Conservation (phyloP, 2,888 invertebrate genomes). For the Phaedon cochleariae region DNA sequence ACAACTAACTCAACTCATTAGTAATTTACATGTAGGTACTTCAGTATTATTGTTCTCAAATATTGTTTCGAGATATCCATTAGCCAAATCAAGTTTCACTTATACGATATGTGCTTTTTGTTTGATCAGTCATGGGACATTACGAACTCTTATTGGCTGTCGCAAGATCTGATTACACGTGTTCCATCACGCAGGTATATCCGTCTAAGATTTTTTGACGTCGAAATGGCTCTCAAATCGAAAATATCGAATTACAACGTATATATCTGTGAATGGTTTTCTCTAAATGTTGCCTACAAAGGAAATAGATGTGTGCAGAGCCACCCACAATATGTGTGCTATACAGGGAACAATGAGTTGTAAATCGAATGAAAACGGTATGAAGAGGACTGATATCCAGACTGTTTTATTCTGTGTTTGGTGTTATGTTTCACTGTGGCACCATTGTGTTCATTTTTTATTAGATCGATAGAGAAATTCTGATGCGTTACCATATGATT, state of each 20-base stretch:
- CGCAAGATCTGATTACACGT: constrained; percentile 1
- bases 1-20: too few species aligned
- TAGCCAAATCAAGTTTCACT: background rate
- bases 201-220: background rate
- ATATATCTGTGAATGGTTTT: background rate
- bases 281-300: background rate
- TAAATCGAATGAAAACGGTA: background rate
- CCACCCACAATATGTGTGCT: background rate
- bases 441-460: background rate
- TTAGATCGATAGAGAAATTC: too few species aligned
- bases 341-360: background rate
- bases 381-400: background rate
- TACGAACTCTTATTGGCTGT: background rate
- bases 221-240: background rate
- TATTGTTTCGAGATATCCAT: background rate
- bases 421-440: background rate
- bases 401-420: background rate
- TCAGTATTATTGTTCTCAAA: too few species aligned
- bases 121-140: constrained; percentile 2
- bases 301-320: background rate
- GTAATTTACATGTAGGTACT: too few species aligned
- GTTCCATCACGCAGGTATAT: background rate
- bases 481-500: too few species aligned
- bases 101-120: background rate
- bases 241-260: constrained; percentile 2